Conservation (phyloP, 2,797 vertebrate genomes). For the Luscinia luscinia region DNA sequence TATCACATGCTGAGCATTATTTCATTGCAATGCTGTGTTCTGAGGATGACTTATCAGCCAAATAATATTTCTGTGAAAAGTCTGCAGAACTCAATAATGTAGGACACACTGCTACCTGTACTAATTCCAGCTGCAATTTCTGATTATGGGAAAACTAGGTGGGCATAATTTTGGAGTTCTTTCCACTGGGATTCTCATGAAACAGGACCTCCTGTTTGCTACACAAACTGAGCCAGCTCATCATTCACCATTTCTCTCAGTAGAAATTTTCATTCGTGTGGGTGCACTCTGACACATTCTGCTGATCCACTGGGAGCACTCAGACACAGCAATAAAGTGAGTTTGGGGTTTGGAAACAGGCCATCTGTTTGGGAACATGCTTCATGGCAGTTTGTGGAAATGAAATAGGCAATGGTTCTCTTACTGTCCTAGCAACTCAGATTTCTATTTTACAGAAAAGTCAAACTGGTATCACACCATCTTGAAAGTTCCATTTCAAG, state of each 20-base stretch:
- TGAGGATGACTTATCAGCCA: conserved; percentile 8
- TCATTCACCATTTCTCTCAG: background rate
- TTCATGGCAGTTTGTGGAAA: conserved; percentile 36
- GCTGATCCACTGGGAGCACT: conserved; percentile 56
- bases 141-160: background rate
- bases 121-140: background rate
- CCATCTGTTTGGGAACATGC: background rate
- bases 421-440: background rate
- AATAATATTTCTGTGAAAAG: background rate
- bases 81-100: background rate
- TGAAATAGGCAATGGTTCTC: conserved; percentile 20
- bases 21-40: conserved; percentile 28
- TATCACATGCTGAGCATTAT: background rate
- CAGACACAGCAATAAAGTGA: background rate
- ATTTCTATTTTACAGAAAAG: conserved; percentile 24
- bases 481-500: background rate
- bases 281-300: background rate
- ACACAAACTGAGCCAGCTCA: background rate
- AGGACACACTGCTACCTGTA: background rate
- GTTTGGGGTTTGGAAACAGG: conserved; percentile 19
- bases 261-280: background rate
- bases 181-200: background rate
- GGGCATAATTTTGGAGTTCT: background rate
- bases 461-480: background rate
- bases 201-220: background rate